Evolutionary conservation across 2,888 invertebrate genomes (phyloP), one percentile per base, ranked within the genome.

Genomic region (Scaptomyza cyrtandrae): DNA sequence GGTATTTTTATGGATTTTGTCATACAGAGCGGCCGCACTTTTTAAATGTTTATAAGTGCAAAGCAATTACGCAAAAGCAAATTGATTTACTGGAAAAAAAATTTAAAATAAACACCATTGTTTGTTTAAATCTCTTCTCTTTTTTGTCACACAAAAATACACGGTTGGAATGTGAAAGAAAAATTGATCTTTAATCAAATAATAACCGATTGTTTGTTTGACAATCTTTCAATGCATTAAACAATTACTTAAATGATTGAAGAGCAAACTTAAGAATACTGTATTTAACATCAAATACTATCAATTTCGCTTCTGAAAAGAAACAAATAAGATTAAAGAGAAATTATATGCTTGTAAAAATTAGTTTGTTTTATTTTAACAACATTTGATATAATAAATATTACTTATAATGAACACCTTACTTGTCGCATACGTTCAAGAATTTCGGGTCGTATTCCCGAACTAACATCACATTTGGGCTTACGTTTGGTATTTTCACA

Each of bases 281-380:
- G 0, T 24, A 24, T 24, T 24, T 24, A 19, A 33, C 14, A 46
- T 43, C 24, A 50, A 6, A 16, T 14, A 53, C 24, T 45, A n/a
- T 63, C n/a, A 59, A 31, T 53, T 44, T 11, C 13, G 66, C 41
- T 31, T 50, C 77, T 80, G 79, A 65, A 85, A 85, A 54, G 70
- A 80, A 39, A 41, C 24, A 11, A 27, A 6, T 58, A 52, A 53
- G 14, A 5, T 13, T n/a, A 24, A 5, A 41, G 14, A 39, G 14
- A 9, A 24, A 44, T 11, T 2, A 19, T 24, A 6, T 27, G 7
- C 0, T n/a, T n/a, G 33, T 10, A 64, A 39, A 33, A 64, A 37
- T 37, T 16, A n/a, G 3, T 10, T 45, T 43, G 31, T 37, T 37
- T 52, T 58, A 57, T 58, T 49, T 55, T 19, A 9, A 27, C 3